Percentiles rank a stretch among this genome's conserved stretches.
Conservation (phyloP, 2,113 vertebrate species). For the Protobothrops mucrosquamatus region DNA sequence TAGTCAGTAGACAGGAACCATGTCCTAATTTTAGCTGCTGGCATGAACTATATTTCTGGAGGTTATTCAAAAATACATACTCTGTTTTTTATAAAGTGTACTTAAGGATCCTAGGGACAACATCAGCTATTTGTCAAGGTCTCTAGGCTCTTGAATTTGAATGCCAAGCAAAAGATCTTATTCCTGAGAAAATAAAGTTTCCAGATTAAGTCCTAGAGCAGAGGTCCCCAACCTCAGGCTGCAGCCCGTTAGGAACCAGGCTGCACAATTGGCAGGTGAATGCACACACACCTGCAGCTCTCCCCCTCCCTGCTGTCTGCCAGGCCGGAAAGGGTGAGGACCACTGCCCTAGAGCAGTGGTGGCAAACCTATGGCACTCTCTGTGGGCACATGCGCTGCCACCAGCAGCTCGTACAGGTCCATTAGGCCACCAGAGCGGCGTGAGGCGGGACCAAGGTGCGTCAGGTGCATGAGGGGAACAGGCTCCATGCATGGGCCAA, state of each 20-base stretch:
- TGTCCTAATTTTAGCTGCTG: background rate
- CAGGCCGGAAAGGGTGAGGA: background rate
- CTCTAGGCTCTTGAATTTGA: background rate
- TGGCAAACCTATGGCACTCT: too few species aligned
- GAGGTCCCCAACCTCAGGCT: background rate
- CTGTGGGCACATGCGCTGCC: too few species aligned
- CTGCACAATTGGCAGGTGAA: background rate
- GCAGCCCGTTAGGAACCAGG: background rate
- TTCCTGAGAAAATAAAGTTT: background rate
- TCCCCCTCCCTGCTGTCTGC: rapidly evolving
- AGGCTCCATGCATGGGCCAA: too few species aligned
- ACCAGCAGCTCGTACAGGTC: too few species aligned
- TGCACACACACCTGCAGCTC: too few species aligned
- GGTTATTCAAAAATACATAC: background rate
- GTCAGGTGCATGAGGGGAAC: too few species aligned
- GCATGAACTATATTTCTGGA: background rate
- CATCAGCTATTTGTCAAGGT: background rate
- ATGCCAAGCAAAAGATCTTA: background rate
- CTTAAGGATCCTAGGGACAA: background rate
- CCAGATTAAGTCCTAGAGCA: background rate
- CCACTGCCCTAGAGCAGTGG: background rate
- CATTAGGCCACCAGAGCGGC: too few species aligned
- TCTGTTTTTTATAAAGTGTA: background rate
- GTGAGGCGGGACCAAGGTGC: too few species aligned
- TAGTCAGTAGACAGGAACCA: background rate